These are phyloP conservation scores for Chondrosia reniformis DNA, from an alignment of 37 sponge, comb jelly and placozoan species.

Conservation along the genomic window DNA sequence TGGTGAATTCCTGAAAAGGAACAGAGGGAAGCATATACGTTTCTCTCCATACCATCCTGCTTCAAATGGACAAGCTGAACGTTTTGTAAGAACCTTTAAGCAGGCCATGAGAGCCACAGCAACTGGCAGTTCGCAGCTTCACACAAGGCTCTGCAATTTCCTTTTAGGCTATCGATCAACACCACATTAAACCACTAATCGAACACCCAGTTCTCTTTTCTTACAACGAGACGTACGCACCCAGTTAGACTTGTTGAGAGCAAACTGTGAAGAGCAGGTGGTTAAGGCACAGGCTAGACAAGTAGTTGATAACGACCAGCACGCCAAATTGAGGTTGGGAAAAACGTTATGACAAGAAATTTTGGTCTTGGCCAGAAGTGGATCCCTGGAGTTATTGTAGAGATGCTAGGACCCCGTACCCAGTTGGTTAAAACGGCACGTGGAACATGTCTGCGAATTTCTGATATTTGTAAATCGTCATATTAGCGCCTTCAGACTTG, in stretches of 20 bases:
- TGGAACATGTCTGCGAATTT: too few relatives aligned
- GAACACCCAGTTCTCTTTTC: not conserved
- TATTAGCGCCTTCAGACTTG: too few relatives aligned
- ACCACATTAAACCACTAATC: not conserved
- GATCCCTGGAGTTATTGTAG: not conserved
- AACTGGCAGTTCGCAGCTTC: not conserved
- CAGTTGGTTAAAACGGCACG: not conserved
- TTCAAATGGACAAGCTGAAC: too few relatives aligned
- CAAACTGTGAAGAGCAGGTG: constrained; percentile 9
- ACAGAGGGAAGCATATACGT: too few relatives aligned
- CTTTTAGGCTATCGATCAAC: constrained; percentile 1
- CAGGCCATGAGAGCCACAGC: too few relatives aligned
- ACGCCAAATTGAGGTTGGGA: constrained; percentile 13
- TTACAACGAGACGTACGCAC: not conserved
- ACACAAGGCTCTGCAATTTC: not conserved
- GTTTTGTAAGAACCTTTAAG: too few relatives aligned
- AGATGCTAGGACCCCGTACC: not conserved
- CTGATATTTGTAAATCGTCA: too few relatives aligned
- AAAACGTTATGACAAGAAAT: not conserved
- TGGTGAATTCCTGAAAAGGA: too few relatives aligned
- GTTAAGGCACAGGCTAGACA: not conserved
- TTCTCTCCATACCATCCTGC: too few relatives aligned
- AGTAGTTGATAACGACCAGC: not conserved
- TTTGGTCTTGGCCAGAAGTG: constrained; percentile 1
- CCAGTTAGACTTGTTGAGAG: not conserved